These are phyloP conservation scores for Taphrorychus bicolor DNA, from an alignment of 2,888 invertebrate genomes.

Conservation along the genomic window DNA sequence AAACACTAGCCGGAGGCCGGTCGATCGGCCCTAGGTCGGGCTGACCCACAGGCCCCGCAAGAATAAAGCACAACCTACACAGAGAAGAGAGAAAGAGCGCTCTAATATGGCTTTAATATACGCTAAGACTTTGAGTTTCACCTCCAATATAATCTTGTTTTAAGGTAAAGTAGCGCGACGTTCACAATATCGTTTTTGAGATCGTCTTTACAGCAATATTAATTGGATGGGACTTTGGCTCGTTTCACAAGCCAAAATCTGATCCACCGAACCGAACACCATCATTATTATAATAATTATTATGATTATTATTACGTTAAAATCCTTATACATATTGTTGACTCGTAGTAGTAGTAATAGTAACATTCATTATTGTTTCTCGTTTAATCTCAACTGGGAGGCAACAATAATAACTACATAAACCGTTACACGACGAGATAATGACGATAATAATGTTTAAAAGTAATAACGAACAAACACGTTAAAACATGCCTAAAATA, in stretches of 20 bases:
- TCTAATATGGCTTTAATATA: constrained; percentile 34
- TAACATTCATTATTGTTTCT: background rate
- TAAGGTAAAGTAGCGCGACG: constrained; percentile 54
- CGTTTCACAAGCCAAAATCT: background rate
- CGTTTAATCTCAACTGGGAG: constrained; percentile 46
- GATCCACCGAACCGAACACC: constrained; percentile 1
- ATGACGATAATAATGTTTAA: background rate
- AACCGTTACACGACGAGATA: background rate
- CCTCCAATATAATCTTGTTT: constrained; percentile 33
- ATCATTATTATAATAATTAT: background rate
- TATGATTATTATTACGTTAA: background rate
- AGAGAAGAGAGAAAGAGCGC: constrained; percentile 20
- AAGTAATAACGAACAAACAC: constrained; percentile 49
- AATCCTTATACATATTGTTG: background rate
- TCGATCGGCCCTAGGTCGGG: too few relatives aligned
- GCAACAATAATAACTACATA: constrained; percentile 48
- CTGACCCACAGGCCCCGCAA: background rate
- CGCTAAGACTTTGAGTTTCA: constrained; percentile 18
- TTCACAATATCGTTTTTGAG: constrained; percentile 39
- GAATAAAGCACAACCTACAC: constrained; percentile 35
- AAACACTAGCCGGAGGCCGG: background rate
- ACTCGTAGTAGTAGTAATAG: background rate
- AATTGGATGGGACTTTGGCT: constrained; percentile 9
- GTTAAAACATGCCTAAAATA: constrained; percentile 28
- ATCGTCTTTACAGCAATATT: constrained; percentile 20